Conservation (phyloP, 2,888 invertebrate species). For the Phasia obesa region DNA sequence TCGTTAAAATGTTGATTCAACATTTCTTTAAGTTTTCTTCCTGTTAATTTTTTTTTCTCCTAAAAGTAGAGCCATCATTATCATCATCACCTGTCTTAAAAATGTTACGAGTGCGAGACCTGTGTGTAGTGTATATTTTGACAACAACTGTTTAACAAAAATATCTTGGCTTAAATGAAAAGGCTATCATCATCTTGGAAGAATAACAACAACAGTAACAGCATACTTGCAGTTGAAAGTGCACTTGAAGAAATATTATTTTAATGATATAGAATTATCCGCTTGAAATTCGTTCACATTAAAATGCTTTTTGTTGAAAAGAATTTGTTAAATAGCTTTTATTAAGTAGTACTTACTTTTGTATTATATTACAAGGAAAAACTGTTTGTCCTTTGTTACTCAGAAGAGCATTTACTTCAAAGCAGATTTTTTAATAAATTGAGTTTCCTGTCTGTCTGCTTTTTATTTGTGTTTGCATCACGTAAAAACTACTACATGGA, state of each 20-base stretch:
- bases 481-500: no score
- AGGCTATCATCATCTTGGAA: conserved; percentile 46
- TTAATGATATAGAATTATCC: no score
- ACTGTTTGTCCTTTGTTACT: no score
- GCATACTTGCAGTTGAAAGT: conserved; percentile 25
- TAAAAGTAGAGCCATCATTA: conserved; percentile 59
- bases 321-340: no score
- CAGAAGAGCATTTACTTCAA: no score
- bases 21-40: conserved; percentile 45
- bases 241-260: conserved; percentile 27
- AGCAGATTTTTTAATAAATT: no score
- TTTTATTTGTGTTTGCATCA: no score
- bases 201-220: conserved; percentile 46
- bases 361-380: no score
- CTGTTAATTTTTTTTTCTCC: conserved; percentile 50
- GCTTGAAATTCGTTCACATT: no score
- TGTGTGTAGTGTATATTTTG: conserved; percentile 44
- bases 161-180: conserved; percentile 57
- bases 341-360: no score
- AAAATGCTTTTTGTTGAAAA: no score
- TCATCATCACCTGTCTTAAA: conserved; percentile 63
- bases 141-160: conserved; percentile 48
- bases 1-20: conserved; percentile 55
- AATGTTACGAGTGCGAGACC: conserved; percentile 45
- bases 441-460: no score